Percentiles rank a stretch among this genome's conserved stretches.
Evolutionary conservation across 2,888 invertebrate species (phyloP).

Genomic region (Fissipunctia ypsillon): DNA sequence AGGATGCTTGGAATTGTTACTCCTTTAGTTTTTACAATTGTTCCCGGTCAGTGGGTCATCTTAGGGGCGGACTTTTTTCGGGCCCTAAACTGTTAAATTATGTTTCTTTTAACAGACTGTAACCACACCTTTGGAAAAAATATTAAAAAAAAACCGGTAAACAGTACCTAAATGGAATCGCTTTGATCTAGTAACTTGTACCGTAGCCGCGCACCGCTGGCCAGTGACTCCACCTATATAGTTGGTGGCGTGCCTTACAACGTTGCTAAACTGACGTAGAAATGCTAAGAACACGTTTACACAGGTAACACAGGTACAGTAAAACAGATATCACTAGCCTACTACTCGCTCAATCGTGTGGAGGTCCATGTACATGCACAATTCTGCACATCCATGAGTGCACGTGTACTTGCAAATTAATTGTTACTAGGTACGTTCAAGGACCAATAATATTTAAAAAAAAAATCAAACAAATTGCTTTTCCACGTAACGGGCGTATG

Average conservation of each 20-base stretch:
- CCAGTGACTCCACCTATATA: constrained; percentile 16
- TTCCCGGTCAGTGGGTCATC: too few relatives aligned
- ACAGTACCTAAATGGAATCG: neutral
- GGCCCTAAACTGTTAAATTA: too few relatives aligned
- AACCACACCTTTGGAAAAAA: too few relatives aligned
- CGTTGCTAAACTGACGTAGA: constrained; percentile 1
- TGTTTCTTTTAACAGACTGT: too few relatives aligned
- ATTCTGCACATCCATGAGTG: neutral
- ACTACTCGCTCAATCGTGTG: neutral
- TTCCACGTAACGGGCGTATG: too few relatives aligned
- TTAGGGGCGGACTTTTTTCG: too few relatives aligned
- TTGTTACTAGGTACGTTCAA: too few relatives aligned
- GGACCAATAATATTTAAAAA: too few relatives aligned
- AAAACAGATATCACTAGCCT: neutral
- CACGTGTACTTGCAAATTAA: neutral
- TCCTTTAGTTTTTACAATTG: too few relatives aligned
- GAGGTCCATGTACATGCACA: too few relatives aligned
- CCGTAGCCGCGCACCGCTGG: neutral
- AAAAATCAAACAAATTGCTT: too few relatives aligned
- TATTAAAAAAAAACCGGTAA: neutral
- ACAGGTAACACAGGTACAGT: neutral
- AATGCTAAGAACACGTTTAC: constrained; percentile 15
- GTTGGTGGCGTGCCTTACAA: constrained; percentile 7
- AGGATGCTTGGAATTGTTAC: too few relatives aligned
- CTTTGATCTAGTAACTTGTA: neutral